A percentile compares a stretch with the other conserved stretches of the same genome.
phyloP scores from a whole-genome alignment of 2,113 vertebrate genomes.

The Gobio gobio region DNA sequence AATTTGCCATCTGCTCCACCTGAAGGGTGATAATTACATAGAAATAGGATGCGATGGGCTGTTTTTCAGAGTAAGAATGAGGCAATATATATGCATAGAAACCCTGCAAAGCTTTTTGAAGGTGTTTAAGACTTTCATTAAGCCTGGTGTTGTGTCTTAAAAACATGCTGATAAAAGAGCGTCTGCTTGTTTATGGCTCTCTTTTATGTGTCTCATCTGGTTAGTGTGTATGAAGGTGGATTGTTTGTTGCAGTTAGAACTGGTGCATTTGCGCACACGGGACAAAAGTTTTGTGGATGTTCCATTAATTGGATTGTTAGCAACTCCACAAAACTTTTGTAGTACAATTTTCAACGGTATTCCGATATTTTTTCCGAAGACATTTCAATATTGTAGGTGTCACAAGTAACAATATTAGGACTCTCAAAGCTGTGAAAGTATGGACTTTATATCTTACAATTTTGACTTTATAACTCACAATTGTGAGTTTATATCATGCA shows the following conservation, averaged over 20 bases:
- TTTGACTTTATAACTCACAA: too few relatives aligned
- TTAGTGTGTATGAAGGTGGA: background rate
- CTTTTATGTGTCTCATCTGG: background rate
- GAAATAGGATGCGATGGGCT: slow-evolving; percentile 38
- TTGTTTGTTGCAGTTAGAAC: background rate
- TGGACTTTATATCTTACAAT: too few relatives aligned
- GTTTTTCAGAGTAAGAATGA: slow-evolving; percentile 42
- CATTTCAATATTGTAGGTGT: too few relatives aligned
- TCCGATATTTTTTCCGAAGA: too few relatives aligned
- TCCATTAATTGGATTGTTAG: background rate
- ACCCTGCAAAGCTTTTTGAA: slow-evolving; percentile 28
- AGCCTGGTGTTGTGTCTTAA: slow-evolving; percentile 29
- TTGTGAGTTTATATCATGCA: too few relatives aligned
- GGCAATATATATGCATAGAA: slow-evolving; percentile 52
- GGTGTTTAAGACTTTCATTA: slow-evolving; percentile 55
- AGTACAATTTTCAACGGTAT: too few relatives aligned
- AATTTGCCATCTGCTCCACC: slow-evolving; percentile 32
- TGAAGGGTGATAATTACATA: slow-evolving; percentile 53
- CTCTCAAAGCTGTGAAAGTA: background rate
- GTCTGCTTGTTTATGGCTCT: slow-evolving; percentile 3
- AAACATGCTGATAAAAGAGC: background rate
- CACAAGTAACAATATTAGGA: background rate
- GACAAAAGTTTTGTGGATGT: background rate
- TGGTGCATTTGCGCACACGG: background rate
- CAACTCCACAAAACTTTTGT: background rate